Evolutionary conservation across 2,888 invertebrate species (phyloP), one percentile per base, ranked within the genome.

Genomic region (Nudaria mundana): DNA sequence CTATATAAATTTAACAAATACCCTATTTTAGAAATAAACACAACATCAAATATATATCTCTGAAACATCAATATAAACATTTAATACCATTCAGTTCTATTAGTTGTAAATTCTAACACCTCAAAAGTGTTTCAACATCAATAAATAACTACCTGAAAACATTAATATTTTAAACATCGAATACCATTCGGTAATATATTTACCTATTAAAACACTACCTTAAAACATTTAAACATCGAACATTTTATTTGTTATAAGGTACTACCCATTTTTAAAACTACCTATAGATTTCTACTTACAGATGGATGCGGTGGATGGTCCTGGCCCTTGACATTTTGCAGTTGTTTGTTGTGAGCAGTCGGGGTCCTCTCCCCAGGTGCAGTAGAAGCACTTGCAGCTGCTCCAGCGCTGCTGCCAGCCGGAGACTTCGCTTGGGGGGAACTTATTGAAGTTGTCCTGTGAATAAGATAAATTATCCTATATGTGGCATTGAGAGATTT

Each of bases 381-480:
- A 30, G 80, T 70, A 1, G 86, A 85, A 43, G 91, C 83, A 58
- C 86, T 65, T 32, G 90, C 89, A 34, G 73, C 75, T 0, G 84
- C 76, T 1, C 90, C 92, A 34, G 81, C 89, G 73, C 93, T 93
- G 80, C 93, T 92, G 50, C 92, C 92, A 23, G 93, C 94, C 3
- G 94, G 94, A n/a, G 93, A 93, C 83, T 94, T 94, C 46, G 92
- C 92, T 89, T 93, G 91, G 58, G 93, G 91, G 73, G 91, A 87
- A 64, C 92, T 93, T 59, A 92, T 93, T 45, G 93, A 93, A 55
- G 93, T 93, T 8, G 93, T 94, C 81, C 93, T 93, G 83, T 5
- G 68, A 71, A 16, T 23, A 31, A 12, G 26, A 2, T 15, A 4
- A 14, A 11, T 12, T 12, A n/a, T 25, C 12, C 10, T 11, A 6